Percentiles rank a stretch among this genome's conserved stretches.
Conservation (phyloP, 2,113 vertebrate genomes). For the Antidorcas marsupialis region DNA sequence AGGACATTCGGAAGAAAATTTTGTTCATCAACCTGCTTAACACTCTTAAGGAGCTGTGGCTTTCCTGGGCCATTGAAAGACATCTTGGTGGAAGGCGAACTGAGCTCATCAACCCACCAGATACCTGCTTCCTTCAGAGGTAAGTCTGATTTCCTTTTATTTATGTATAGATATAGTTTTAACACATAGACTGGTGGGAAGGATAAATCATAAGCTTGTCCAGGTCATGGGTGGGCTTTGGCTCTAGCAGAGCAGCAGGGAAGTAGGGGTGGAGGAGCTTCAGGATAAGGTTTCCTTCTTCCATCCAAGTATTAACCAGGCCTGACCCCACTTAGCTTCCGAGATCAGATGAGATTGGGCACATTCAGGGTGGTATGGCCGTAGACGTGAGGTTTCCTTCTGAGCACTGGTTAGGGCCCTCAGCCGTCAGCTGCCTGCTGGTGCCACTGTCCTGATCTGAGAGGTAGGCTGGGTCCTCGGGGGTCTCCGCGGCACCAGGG, state of each 20-base stretch:
- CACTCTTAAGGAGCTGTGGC: neutral
- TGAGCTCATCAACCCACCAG: neutral
- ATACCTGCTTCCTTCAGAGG: neutral
- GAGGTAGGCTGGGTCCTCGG: neutral
- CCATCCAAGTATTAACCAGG: neutral
- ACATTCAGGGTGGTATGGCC: neutral
- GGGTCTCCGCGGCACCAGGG: neutral
- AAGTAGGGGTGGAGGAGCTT: neutral
- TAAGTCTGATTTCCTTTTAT: neutral
- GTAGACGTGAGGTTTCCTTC: neutral
- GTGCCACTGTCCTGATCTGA: accelerated
- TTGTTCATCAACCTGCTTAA: neutral
- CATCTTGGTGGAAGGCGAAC: neutral
- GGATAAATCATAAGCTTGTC: neutral
- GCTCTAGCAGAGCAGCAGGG: neutral
- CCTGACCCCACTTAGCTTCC: neutral
- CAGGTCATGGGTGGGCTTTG: neutral
- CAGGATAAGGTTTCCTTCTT: accelerated
- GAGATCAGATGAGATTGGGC: neutral
- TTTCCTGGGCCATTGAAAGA: accelerated
- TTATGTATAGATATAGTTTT: neutral
- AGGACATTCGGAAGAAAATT: neutral
- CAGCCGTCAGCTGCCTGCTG: neutral
- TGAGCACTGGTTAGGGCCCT: neutral
- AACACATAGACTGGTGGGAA: neutral